phyloP scores from a whole-genome alignment of 2,888 invertebrate species.

The Lathronympha strigana region DNA sequence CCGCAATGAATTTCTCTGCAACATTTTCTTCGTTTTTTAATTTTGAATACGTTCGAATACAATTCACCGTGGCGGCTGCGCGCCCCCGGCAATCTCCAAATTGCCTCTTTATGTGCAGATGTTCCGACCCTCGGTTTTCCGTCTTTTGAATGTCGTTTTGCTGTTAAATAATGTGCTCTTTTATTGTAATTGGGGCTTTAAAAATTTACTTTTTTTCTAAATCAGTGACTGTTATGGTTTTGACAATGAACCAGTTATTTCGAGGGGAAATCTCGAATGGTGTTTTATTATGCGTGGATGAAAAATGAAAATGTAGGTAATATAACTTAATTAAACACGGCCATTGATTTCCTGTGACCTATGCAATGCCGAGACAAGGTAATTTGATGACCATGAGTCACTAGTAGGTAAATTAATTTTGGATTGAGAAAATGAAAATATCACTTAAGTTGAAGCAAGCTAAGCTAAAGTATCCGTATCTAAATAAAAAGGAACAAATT shows the following conservation, averaged over 20 bases:
- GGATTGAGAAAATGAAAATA: too few species aligned
- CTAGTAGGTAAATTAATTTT: too few species aligned
- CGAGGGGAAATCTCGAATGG: conserved; percentile 7
- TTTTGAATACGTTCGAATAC: conserved; percentile 83
- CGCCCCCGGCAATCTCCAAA: conserved; percentile 84
- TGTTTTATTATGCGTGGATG: not conserved
- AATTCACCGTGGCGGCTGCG: conserved; percentile 78
- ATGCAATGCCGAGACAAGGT: too few species aligned
- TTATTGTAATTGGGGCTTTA: conserved; percentile 77
- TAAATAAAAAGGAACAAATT: too few species aligned
- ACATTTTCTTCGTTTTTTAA: conserved; percentile 80
- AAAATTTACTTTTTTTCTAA: conserved; percentile 60
- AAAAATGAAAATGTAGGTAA: not conserved
- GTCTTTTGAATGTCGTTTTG: conserved; percentile 84
- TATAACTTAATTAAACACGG: not conserved
- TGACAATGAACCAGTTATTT: conserved; percentile 37
- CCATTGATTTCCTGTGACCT: not conserved
- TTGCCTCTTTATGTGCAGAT: conserved; percentile 85
- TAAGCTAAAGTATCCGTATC: too few species aligned
- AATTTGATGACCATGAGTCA: too few species aligned
- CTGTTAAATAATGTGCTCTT: conserved; percentile 82
- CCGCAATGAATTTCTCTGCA: conserved; percentile 79
- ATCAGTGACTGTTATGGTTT: conserved; percentile 38
- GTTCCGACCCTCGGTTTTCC: conserved; percentile 82
- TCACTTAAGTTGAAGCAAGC: too few species aligned